Conservation (phyloP, 2,888 invertebrate genomes). For the Lasioglossum morio region DNA sequence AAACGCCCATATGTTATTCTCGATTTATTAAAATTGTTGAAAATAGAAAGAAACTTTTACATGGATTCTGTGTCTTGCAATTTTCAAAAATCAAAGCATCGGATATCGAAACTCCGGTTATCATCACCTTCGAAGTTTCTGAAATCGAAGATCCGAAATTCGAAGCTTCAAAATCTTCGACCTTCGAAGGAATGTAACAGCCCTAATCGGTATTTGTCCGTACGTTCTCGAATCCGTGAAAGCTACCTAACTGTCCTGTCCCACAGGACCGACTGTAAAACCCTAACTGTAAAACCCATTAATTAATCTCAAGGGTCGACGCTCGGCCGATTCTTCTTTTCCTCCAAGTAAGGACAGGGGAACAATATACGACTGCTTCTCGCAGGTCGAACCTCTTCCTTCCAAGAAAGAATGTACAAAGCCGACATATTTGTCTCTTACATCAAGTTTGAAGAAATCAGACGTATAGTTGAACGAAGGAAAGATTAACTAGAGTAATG, state of each 20-base stretch:
- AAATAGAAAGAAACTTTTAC: too few species aligned
- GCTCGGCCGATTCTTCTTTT: constrained; percentile 25
- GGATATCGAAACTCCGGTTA: too few species aligned
- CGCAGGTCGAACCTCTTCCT: background rate
- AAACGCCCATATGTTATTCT: too few species aligned
- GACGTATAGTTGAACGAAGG: background rate
- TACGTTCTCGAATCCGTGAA: constrained; percentile 31
- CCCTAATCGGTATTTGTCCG: background rate
- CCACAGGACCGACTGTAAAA: constrained; percentile 38
- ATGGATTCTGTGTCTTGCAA: too few species aligned
- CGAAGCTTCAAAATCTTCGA: too few species aligned
- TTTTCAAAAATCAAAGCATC: too few species aligned
- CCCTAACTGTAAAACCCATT: constrained; percentile 16
- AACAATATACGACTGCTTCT: constrained; percentile 16
- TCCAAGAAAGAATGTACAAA: background rate
- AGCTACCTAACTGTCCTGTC: constrained; percentile 27
- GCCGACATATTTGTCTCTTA: background rate
- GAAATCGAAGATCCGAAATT: too few species aligned
- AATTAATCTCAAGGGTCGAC: constrained; percentile 37
- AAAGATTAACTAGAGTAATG: background rate
- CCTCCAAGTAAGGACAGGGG: background rate
- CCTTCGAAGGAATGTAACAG: too few species aligned
- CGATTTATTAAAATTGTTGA: too few species aligned
- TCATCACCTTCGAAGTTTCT: too few species aligned
- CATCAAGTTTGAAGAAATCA: background rate